These are phyloP conservation scores for Chlamydotis undulata DNA, from an alignment of 2,113 vertebrate species.

Conservation along the genomic window DNA sequence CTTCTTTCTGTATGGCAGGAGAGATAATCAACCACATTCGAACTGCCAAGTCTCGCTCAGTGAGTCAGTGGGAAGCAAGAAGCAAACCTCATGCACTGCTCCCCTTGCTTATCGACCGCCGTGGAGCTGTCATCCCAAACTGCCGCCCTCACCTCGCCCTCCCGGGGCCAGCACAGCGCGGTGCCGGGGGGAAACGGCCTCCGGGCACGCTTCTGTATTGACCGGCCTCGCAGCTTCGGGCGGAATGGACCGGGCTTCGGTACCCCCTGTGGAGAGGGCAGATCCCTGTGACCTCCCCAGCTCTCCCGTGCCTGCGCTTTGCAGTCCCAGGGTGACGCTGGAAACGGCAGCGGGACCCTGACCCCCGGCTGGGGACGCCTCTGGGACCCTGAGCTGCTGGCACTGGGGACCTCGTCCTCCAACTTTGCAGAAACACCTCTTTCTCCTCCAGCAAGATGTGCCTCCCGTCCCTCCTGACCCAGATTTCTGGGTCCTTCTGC, in stretches of 20 bases:
- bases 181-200: accelerated
- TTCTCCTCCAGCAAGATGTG: background rate
- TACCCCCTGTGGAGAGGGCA: background rate
- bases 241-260: background rate
- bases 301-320: accelerated
- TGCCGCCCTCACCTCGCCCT: background rate
- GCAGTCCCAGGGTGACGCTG: background rate
- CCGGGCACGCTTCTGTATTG: background rate
- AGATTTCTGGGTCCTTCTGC: background rate
- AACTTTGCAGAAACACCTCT: accelerated
- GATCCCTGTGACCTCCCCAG: background rate
- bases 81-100: background rate
- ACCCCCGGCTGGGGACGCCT: background rate
- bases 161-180: background rate
- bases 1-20: background rate
- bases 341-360: background rate
- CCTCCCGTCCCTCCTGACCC: background rate
- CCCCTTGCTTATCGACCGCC: background rate
- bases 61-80: slow-evolving; percentile 16
- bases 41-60: background rate
- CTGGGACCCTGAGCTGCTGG: background rate
- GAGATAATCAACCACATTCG: background rate
- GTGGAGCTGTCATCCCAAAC: background rate
- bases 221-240: accelerated
- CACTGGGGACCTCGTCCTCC: accelerated